Evolutionary conservation across 2,888 invertebrate genomes (phyloP).

Genomic region (Nebria salina): DNA sequence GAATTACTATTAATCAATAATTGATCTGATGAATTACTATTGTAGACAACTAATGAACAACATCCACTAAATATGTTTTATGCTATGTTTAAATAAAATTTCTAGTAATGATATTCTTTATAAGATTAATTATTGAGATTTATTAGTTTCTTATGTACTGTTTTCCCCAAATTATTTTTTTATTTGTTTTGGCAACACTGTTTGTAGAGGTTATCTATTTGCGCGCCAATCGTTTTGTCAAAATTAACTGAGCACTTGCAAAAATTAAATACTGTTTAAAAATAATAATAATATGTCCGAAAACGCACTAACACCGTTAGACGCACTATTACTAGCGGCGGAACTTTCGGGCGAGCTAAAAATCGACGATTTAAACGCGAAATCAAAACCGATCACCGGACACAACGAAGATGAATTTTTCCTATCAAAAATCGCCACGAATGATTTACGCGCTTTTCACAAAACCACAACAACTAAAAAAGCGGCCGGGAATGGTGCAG

Average conservation of each 20-base stretch:
- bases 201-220: not conserved
- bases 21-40: no score
- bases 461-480: not conserved
- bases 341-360: constrained; percentile 26
- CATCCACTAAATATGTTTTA: no score
- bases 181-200: not conserved
- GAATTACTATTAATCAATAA: no score
- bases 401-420: constrained; percentile 45
- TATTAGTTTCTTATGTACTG: not conserved
- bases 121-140: no score
- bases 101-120: no score
- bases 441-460: constrained; percentile 27
- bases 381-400: constrained; percentile 35
- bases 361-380: constrained; percentile 50
- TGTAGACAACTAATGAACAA: no score
- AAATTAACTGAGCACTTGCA: not conserved
- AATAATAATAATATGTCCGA: constrained; percentile 40
- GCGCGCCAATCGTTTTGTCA: not conserved
- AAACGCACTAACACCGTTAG: constrained; percentile 49
- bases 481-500: constrained; percentile 16
- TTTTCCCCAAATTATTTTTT: not conserved
- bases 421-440: constrained; percentile 37
- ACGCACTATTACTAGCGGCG: constrained; percentile 54
- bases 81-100: no score
- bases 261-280: constrained; percentile 37